Evolutionary conservation across 2,888 invertebrate genomes (phyloP).

Genomic region (Corbicula japonica): DNA sequence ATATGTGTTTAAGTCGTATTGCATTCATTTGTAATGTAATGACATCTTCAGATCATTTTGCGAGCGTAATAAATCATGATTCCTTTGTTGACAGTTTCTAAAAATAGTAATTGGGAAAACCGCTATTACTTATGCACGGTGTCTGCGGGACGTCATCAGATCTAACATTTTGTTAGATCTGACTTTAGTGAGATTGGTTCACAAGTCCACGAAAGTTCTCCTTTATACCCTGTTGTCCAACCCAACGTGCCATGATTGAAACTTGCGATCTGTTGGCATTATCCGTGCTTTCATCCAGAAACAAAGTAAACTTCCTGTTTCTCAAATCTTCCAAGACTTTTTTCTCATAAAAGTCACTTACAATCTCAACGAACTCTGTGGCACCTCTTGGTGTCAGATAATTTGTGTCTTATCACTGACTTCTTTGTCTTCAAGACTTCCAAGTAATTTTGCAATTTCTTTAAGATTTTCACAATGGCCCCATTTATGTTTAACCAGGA

Average conservation of each 20-base stretch:
- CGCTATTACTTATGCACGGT: too few species aligned
- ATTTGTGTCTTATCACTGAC: conserved; percentile 1
- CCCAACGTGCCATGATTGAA: conserved; percentile 30
- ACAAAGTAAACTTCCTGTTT: conserved; percentile 28
- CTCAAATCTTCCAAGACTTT: conserved; percentile 6
- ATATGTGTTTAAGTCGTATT: too few species aligned
- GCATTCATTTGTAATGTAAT: too few species aligned
- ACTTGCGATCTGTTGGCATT: conserved; percentile 38
- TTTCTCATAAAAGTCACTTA: conserved; percentile 15
- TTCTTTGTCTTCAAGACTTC: neutral
- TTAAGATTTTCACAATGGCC: conserved; percentile 5
- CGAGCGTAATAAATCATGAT: too few species aligned
- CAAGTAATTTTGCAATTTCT: neutral
- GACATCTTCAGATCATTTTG: too few species aligned
- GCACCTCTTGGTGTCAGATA: conserved; percentile 9
- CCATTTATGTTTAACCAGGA: conserved; percentile 1
- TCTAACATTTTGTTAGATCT: too few species aligned
- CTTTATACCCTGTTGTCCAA: neutral
- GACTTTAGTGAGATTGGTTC: too few species aligned
- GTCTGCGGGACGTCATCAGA: too few species aligned
- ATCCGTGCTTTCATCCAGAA: conserved; percentile 46
- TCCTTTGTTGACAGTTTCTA: conserved; percentile 16
- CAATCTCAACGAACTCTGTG: conserved; percentile 12
- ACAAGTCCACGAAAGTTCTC: conserved; percentile 23
- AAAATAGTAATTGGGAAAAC: too few species aligned